Base-by-base conservation (phyloP, 1,140 invertebrate species). In the Zaprionus gabonicus region DNA sequence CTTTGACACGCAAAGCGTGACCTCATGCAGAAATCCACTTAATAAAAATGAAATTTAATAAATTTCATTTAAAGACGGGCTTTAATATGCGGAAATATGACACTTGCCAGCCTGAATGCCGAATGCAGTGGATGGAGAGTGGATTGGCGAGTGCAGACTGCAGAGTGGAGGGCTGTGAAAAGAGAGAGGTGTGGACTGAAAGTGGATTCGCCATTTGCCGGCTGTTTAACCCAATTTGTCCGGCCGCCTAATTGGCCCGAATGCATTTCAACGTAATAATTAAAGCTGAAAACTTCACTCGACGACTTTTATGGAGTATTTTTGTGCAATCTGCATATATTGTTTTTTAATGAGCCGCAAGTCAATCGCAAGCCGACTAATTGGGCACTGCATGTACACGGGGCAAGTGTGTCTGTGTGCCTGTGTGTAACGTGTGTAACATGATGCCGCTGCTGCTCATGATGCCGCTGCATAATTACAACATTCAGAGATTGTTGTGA, bases 311-410 rank as follows among this genome's bases (percentile, higher is more conserved):
- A 17, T 67, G 67, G 49, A 62, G 63, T 74, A 76, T 71, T 76
- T 77, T 60, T 82, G 66, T 77, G 81, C 73, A 90, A 90, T 90
- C 76, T 82, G 76, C 88, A 90, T 90, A 90, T 90, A 90, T 90
- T 90, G 85, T 90, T 90, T 90, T 90, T 90, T 91, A 90, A 90
- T 90, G 85, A 90, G 85, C 85, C 85, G 85, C 85, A 85, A 88
- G 85, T 88, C 85, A 88, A 90, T 88, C 75, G 81, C 81, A 83
- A 78, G 83, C 71, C 68, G 74, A 88, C 84, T 88, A 90, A 88
- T 90, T 88, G 84, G 83, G 60, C 77, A 78, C 38, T 44, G 25
- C 38, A 62, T 57, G 65, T 41, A 51, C 12, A 60, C 56, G 15
- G 31, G 28, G 20, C 59, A 46, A 38, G 15, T 17, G 17, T 27